Conservation (phyloP, 2,797 vertebrate species). For the Acrossocheilus wenchowensis region DNA sequence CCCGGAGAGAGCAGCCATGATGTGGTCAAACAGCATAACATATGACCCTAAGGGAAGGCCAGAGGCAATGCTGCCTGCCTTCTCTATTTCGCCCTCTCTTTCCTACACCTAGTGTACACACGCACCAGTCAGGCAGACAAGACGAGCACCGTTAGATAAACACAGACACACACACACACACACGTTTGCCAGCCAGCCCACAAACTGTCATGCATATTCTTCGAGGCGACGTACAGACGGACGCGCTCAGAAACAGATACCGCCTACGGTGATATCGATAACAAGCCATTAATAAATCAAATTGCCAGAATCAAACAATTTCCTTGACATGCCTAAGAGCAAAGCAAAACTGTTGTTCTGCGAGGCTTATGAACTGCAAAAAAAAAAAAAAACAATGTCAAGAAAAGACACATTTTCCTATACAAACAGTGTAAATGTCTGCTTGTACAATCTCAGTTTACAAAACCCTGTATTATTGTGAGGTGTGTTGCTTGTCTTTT, state of each 20-base stretch:
- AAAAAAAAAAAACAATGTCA: background rate
- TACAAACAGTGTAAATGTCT: background rate
- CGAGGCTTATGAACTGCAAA: background rate
- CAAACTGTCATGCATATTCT: slow-evolving; percentile 44
- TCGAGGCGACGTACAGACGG: background rate
- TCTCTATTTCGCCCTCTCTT: slow-evolving; percentile 49
- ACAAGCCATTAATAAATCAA: slow-evolving; percentile 45
- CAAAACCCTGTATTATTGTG: background rate
- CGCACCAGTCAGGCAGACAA: slow-evolving; percentile 36
- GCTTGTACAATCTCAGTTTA: background rate
- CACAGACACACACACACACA: background rate
- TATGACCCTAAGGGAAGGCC: slow-evolving; percentile 67
- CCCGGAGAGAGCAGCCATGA: slow-evolving; percentile 60
- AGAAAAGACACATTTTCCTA: background rate
- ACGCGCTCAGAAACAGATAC: slow-evolving; percentile 8
- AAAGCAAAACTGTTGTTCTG: background rate
- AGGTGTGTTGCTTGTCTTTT: background rate
- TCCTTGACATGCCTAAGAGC: background rate
- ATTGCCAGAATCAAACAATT: slow-evolving; percentile 34
- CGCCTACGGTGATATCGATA: slow-evolving; percentile 46
- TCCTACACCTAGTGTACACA: slow-evolving; percentile 24
- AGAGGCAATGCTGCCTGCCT: slow-evolving; percentile 58
- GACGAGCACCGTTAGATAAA: slow-evolving; percentile 34
- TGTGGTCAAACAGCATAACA: slow-evolving; percentile 70
- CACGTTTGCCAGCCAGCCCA: background rate